These are phyloP conservation scores for Hycleus phaleratus DNA, from an alignment of 1,140 invertebrate species.

Conservation along the genomic window DNA sequence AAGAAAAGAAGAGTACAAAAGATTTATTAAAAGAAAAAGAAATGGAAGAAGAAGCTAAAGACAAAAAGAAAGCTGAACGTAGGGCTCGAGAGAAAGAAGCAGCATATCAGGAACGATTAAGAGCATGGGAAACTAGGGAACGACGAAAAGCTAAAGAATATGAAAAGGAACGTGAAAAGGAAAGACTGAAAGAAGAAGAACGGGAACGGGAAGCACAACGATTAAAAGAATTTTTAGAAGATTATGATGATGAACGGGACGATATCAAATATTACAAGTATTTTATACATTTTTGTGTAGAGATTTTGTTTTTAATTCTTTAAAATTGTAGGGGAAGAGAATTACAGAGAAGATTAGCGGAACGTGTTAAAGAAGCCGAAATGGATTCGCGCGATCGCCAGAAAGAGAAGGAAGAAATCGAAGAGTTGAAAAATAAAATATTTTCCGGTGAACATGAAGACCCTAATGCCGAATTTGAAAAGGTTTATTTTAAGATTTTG, in stretches of 20 bases:
- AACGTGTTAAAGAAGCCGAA: conserved; percentile 88
- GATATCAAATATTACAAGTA: conserved; percentile 95
- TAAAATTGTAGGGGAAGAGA: conserved; percentile 65
- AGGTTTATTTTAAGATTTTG: too few species aligned
- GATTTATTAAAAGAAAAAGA: conserved; percentile 70
- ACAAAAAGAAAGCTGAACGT: conserved; percentile 83
- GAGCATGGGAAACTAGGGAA: conserved; percentile 90
- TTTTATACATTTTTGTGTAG: conserved; percentile 25
- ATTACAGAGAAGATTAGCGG: conserved; percentile 76
- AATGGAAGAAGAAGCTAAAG: conserved; percentile 84
- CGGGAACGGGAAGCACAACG: conserved; percentile 83
- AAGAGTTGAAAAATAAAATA: conserved; percentile 77
- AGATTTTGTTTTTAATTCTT: conserved; percentile 8
- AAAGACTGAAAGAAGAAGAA: conserved; percentile 75
- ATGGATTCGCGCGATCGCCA: conserved; percentile 81
- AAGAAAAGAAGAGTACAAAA: conserved; percentile 49
- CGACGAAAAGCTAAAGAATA: conserved; percentile 88
- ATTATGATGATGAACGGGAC: conserved; percentile 96
- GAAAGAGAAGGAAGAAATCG: conserved; percentile 86
- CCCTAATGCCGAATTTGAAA: conserved; percentile 74
- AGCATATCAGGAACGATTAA: conserved; percentile 77
- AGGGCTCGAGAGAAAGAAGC: conserved; percentile 88
- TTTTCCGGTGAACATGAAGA: conserved; percentile 72
- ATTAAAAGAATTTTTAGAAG: conserved; percentile 95
- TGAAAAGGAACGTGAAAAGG: conserved; percentile 81